Conservation (phyloP, 2,888 invertebrate genomes). For the Acrobasis consociella region DNA sequence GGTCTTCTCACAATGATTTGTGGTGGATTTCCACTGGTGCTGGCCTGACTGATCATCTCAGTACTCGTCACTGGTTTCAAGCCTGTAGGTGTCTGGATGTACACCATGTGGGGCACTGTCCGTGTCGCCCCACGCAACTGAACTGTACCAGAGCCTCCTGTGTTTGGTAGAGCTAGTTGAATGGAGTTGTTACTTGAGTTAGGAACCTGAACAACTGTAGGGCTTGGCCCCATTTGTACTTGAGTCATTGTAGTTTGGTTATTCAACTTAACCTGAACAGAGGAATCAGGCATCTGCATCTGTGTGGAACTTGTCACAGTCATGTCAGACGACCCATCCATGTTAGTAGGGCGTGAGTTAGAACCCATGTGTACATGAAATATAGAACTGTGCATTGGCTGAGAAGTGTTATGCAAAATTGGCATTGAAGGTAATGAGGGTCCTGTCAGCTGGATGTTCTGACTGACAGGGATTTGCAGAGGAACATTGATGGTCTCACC, state of each 20-base stretch:
- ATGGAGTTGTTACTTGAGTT: slow-evolving; percentile 66
- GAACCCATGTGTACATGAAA: slow-evolving; percentile 77
- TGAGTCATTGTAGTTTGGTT: slow-evolving; percentile 61
- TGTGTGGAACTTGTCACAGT: slow-evolving; percentile 63
- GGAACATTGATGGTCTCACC: slow-evolving; percentile 77
- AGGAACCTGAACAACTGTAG: slow-evolving; percentile 68
- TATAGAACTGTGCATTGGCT: slow-evolving; percentile 68
- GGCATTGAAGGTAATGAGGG: slow-evolving; percentile 71
- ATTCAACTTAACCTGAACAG: slow-evolving; percentile 65
- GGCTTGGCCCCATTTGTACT: slow-evolving; percentile 65
- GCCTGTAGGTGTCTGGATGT: slow-evolving; percentile 82
- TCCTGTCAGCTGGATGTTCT: slow-evolving; percentile 66
- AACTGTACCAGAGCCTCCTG: slow-evolving; percentile 46
- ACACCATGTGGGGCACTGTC: slow-evolving; percentile 82
- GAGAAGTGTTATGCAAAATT: slow-evolving; percentile 61
- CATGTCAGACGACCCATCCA: slow-evolving; percentile 65
- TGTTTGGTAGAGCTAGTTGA: slow-evolving; percentile 56
- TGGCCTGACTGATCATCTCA: slow-evolving; percentile 75
- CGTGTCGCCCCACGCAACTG: slow-evolving; percentile 61
- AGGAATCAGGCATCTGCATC: slow-evolving; percentile 59
- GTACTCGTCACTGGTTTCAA: slow-evolving; percentile 74
- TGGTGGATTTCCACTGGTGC: slow-evolving; percentile 76
- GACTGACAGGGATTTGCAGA: slow-evolving; percentile 64
- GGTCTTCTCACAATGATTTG: slow-evolving; percentile 79
- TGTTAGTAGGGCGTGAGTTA: slow-evolving; percentile 55